Percentiles rank a stretch among this genome's conserved stretches.
Evolutionary conservation across 2,888 invertebrate genomes (phyloP).

Genomic region (Hydropsyche betteni): DNA sequence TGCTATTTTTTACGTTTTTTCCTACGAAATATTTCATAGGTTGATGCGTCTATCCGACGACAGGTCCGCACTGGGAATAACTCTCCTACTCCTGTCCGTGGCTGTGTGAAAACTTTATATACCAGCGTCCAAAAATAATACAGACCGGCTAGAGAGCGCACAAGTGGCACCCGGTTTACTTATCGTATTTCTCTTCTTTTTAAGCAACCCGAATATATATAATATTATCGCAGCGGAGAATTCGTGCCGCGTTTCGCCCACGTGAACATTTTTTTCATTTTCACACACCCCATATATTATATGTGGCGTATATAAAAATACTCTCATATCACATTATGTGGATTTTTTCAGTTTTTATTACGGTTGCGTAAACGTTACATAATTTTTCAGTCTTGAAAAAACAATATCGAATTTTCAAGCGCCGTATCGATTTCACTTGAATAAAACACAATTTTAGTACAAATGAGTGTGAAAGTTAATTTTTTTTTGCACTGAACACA

Average conservation of each 20-base stretch:
- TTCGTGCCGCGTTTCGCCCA: slow-evolving; percentile 39
- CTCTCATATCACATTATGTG: too few species aligned
- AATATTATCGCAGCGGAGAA: slow-evolving; percentile 39
- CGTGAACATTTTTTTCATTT: slow-evolving; percentile 37
- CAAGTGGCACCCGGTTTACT: slow-evolving; percentile 40
- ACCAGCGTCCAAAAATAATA: slow-evolving; percentile 35
- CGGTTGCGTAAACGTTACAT: slow-evolving; percentile 40
- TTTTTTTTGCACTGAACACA: slow-evolving; percentile 28
- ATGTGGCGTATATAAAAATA: background rate
- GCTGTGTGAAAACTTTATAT: slow-evolving; percentile 21
- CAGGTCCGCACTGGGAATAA: slow-evolving; percentile 25
- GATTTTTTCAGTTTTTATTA: background rate
- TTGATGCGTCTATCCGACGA: background rate
- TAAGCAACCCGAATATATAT: slow-evolving; percentile 13
- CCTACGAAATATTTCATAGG: background rate
- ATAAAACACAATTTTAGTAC: background rate
- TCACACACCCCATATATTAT: slow-evolving; percentile 6
- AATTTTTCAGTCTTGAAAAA: slow-evolving; percentile 9
- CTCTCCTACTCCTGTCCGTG: slow-evolving; percentile 6
- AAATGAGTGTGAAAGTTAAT: too few species aligned
- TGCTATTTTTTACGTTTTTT: too few species aligned
- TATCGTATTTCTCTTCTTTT: slow-evolving; percentile 42
- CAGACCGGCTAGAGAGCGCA: slow-evolving; percentile 1
- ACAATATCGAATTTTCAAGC: background rate
- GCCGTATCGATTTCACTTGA: slow-evolving; percentile 16